phyloP scores from a whole-genome alignment of 2,797 vertebrate genomes.

The Triplophysa yarkandensis region DNA sequence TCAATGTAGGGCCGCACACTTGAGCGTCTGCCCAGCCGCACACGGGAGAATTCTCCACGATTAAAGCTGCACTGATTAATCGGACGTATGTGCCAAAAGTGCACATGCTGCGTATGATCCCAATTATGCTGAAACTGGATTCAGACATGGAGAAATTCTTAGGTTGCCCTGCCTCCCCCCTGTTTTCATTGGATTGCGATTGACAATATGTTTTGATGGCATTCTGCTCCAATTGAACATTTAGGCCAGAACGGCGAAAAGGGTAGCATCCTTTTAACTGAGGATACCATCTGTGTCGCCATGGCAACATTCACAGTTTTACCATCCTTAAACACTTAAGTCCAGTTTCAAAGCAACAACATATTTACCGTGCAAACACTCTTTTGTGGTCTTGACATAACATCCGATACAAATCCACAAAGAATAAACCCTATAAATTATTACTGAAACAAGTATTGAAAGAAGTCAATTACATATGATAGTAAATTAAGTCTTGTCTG shows the following conservation, averaged over 20 bases:
- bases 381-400: too few species aligned
- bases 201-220: conserved; percentile 74
- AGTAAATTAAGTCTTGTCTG: too few species aligned
- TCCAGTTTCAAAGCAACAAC: too few species aligned
- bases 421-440: too few species aligned
- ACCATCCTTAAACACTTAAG: conserved; percentile 22
- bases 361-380: too few species aligned
- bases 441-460: too few species aligned
- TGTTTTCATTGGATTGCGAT: conserved; percentile 85
- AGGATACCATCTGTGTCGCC: conserved; percentile 14
- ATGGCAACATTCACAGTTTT: conserved; percentile 1
- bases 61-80: conserved; percentile 88
- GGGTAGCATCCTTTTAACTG: conserved; percentile 44
- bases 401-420: too few species aligned
- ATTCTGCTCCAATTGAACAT: conserved; percentile 66
- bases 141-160: conserved; percentile 78
- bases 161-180: conserved; percentile 76
- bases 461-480: too few species aligned
- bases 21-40: conserved; percentile 73
- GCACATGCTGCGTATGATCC: conserved; percentile 87
- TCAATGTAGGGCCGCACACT: conserved; percentile 71
- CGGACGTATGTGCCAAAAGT: conserved; percentile 80
- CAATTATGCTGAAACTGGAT: conserved; percentile 88
- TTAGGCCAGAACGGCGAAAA: conserved; percentile 69
- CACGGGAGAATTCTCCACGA: conserved; percentile 80